These are phyloP conservation scores for Clarias magur DNA, from an alignment of 2,113 vertebrate genomes.

Conservation along the genomic window DNA sequence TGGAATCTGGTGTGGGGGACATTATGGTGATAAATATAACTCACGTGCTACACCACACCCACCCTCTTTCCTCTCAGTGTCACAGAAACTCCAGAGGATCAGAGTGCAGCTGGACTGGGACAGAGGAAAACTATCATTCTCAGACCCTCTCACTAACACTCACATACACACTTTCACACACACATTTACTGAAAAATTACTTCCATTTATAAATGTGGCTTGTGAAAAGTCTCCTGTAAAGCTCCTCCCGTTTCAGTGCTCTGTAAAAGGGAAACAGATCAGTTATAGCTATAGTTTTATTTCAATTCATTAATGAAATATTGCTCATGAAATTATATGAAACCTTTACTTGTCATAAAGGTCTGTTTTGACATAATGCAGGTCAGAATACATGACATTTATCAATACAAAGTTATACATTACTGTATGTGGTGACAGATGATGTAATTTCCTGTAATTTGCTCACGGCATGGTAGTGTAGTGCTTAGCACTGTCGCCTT, in stretches of 20 bases:
- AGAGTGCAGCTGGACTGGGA: neutral
- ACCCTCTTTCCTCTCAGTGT: neutral
- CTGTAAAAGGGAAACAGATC: neutral
- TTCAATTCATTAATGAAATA: neutral
- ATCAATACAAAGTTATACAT: too few relatives aligned
- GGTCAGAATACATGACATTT: too few relatives aligned
- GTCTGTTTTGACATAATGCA: too few relatives aligned
- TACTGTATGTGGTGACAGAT: too few relatives aligned
- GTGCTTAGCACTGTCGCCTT: too few relatives aligned
- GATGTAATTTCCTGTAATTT: too few relatives aligned
- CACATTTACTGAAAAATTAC: conserved; percentile 31
- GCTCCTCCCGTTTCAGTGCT: neutral
- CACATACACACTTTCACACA: conserved; percentile 29
- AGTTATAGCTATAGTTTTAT: neutral
- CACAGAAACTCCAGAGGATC: conserved; percentile 2
- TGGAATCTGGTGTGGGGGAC: conserved; percentile 24
- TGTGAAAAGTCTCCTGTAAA: neutral
- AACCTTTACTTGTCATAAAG: too few relatives aligned
- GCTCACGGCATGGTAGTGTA: too few relatives aligned
- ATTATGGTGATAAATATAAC: conserved; percentile 7
- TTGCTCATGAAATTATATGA: neutral
- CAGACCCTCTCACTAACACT: neutral
- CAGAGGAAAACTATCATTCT: neutral
- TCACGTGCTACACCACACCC: conserved; percentile 19
- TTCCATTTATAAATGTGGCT: neutral